phyloP scores from a whole-genome alignment of 1,140 invertebrate genomes.

The Leptinotarsa texana region DNA sequence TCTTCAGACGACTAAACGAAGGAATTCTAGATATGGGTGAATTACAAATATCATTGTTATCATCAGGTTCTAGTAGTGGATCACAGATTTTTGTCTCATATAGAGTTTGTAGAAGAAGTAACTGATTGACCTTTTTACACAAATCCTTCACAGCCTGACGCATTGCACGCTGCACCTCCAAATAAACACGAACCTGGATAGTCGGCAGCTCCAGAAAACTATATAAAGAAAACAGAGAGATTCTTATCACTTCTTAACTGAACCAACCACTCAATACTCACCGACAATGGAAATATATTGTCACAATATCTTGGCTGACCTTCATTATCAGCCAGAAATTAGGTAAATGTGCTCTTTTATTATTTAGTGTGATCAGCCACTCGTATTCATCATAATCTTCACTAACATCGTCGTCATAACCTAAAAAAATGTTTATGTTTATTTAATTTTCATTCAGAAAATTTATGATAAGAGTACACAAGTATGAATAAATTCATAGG shows the following conservation, averaged over 20 bases:
- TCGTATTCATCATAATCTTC: slow-evolving; percentile 67
- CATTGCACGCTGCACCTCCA: slow-evolving; percentile 61
- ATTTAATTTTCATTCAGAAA: too few species aligned
- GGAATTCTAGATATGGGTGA: slow-evolving; percentile 37
- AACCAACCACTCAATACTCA: slow-evolving; percentile 36
- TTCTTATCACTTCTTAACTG: neutral
- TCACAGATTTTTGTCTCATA: slow-evolving; percentile 75
- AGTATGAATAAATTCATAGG: too few species aligned
- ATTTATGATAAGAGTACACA: too few species aligned
- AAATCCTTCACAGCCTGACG: slow-evolving; percentile 63
- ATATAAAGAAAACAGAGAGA: slow-evolving; percentile 30
- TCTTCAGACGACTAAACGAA: slow-evolving; percentile 44
- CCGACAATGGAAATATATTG: slow-evolving; percentile 74
- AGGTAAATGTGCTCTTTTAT: slow-evolving; percentile 62
- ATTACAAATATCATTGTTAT: slow-evolving; percentile 39
- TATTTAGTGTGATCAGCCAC: slow-evolving; percentile 63
- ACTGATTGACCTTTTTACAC: slow-evolving; percentile 75
- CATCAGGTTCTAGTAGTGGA: slow-evolving; percentile 69
- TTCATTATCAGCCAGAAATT: slow-evolving; percentile 79
- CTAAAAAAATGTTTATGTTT: slow-evolving; percentile 31
- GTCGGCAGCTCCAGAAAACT: slow-evolving; percentile 63
- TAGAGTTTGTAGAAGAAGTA: slow-evolving; percentile 70
- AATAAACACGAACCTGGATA: slow-evolving; percentile 59
- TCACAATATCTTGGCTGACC: slow-evolving; percentile 64
- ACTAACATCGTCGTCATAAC: slow-evolving; percentile 57